Conservation (phyloP, 1,140 invertebrate species). For the Pseudomyrmex cubaensis region DNA sequence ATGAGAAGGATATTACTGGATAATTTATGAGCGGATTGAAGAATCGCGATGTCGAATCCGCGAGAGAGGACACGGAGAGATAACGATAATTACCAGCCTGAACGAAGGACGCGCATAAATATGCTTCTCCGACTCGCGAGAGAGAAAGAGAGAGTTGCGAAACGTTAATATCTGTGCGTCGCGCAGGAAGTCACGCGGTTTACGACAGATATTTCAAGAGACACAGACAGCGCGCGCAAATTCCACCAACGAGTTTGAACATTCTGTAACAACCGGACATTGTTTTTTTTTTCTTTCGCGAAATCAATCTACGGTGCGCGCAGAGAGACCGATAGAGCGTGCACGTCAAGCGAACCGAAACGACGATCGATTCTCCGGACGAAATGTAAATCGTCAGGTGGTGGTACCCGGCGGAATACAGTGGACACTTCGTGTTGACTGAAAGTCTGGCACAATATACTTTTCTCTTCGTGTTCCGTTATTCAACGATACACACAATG, state of each 20-base stretch:
- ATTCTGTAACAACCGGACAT: background rate
- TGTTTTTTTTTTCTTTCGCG: constrained; percentile 21
- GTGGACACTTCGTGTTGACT: constrained; percentile 32
- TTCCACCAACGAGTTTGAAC: constrained; percentile 20
- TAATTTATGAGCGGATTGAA: background rate
- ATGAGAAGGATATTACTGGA: background rate
- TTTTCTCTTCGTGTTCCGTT: constrained; percentile 35
- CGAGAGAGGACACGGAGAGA: background rate
- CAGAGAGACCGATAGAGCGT: constrained; percentile 23
- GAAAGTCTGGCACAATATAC: constrained; percentile 43
- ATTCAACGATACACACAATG: constrained; percentile 52
- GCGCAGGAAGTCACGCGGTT: background rate
- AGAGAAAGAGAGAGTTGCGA: background rate
- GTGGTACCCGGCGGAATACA: background rate
- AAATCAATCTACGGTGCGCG: constrained; percentile 43
- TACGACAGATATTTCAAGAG: constrained; percentile 30
- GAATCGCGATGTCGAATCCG: background rate
- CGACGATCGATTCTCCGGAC: constrained; percentile 48
- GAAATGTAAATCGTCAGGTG: constrained; percentile 47
- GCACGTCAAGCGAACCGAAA: constrained; percentile 42
- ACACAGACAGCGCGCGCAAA: background rate
- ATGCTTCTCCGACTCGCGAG: background rate
- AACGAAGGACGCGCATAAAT: background rate
- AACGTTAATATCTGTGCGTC: background rate
- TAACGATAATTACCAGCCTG: background rate